Base-by-base conservation (phyloP, 1,140 invertebrate species). In the Tenebrio molitor region DNA sequence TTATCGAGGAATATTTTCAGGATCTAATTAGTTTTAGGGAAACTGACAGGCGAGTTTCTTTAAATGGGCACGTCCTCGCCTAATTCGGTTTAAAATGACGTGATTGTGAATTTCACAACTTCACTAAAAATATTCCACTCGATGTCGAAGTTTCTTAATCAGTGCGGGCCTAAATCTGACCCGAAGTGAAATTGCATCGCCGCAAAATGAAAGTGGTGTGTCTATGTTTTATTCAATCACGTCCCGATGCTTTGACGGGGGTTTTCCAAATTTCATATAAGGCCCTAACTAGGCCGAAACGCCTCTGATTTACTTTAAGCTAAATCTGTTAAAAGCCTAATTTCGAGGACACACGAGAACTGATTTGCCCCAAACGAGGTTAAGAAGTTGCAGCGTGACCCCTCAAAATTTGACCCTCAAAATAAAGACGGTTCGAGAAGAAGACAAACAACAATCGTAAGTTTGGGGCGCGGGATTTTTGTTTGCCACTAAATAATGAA, bases 221-320 rank as follows among this genome's bases (percentile, higher is more conserved):
- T 29, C 50, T 17, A 58, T 58, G 50, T 58, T 58, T 58, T 58
- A 58, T 58, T 58, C 50, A 58, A 29, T 58, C 25, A 58, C 50
- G 29, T 15, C 23, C 23, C 4, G 50, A 15, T 15, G 23, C 50
- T 58, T 58, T 58, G 50, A 58, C 15, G 50, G 21, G 29, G 50
- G 50, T 58, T 58, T 58, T 58, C 50, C 50, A 58, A 58, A 58
- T 58, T 58, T 58, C 10, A 58, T 58, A 58, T 58, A 58, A 29
- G 10, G 15, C 50, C 21, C 12, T 23, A 58, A 29, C n/a, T 58
- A 58, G 44, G 14, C 23, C 3, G 5, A 12, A 39, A 39, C 36
- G 12, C 36, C 36, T 12, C 6, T 7, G 36, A 58, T 25, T 58
- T 58, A 58, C 50, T 58, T 58, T 39, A 12, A 58, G 50, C 15